phyloP scores from a whole-genome alignment of 1,140 invertebrate genomes.

The Dendroctonus ponderosae region DNA sequence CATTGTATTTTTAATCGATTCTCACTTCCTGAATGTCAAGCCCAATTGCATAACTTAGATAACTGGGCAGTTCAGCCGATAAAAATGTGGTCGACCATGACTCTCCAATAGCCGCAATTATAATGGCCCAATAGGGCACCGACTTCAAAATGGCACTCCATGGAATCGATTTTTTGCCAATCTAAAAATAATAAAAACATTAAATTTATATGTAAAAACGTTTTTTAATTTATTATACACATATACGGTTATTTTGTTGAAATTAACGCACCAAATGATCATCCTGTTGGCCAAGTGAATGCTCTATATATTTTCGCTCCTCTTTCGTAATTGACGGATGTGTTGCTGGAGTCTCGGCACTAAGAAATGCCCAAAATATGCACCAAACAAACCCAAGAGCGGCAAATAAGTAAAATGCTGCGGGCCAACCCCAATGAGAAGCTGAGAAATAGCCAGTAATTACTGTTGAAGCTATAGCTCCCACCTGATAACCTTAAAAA shows the following conservation, averaged over 20 bases:
- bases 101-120: constrained; percentile 79
- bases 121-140: constrained; percentile 77
- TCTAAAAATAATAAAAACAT: constrained; percentile 11
- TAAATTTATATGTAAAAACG: too few relatives aligned
- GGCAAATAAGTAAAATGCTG: constrained; percentile 77
- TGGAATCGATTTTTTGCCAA: constrained; percentile 55
- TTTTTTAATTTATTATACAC: too few relatives aligned
- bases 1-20: not conserved
- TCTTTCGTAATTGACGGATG: constrained; percentile 59
- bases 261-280: constrained; percentile 25
- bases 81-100: constrained; percentile 93
- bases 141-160: constrained; percentile 77
- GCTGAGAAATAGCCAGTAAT: constrained; percentile 65
- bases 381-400: constrained; percentile 61
- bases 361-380: constrained; percentile 61
- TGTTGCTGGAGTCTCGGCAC: constrained; percentile 64
- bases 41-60: constrained; percentile 57
- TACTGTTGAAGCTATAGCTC: constrained; percentile 68
- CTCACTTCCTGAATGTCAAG: constrained; percentile 28
- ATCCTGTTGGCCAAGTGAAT: constrained; percentile 53
- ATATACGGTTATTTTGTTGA: too few relatives aligned
- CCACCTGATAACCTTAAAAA: constrained; percentile 62
- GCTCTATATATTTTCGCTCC: constrained; percentile 66
- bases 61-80: constrained; percentile 86
- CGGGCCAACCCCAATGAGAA: constrained; percentile 69